A percentile compares a stretch with the other conserved stretches of the same genome.
Evolutionary conservation across 2,888 invertebrate genomes (phyloP).

Genomic region (Drosophila nr. fundita): DNA sequence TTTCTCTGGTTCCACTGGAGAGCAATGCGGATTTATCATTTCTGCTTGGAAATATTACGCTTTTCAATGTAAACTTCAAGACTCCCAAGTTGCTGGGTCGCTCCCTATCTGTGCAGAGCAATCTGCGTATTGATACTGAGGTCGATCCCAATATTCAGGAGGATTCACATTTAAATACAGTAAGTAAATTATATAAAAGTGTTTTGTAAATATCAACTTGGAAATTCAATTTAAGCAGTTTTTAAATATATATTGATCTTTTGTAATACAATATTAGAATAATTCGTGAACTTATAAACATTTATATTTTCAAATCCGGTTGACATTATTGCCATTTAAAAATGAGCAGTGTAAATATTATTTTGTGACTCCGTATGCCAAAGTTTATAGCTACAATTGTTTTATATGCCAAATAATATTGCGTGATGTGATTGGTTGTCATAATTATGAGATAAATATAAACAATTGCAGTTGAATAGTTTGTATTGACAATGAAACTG

Average conservation of each 20-base stretch:
- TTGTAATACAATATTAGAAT: not conserved
- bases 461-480: not conserved
- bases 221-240: not conserved
- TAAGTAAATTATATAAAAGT: conserved; percentile 40
- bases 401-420: not conserved
- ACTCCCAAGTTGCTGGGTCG: conserved; percentile 53
- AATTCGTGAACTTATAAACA: not conserved
- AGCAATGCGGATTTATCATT: conserved; percentile 59
- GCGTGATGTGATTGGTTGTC: not conserved
- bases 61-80: conserved; percentile 72
- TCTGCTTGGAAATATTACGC: conserved; percentile 64
- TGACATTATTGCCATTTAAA: not conserved
- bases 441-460: not conserved
- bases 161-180: conserved; percentile 79
- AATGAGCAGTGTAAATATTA: not conserved
- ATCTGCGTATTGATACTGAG: conserved; percentile 42
- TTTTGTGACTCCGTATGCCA: not conserved
- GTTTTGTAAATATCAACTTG: too few relatives aligned
- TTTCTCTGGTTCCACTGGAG: conserved; percentile 30
- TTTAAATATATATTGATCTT: not conserved
- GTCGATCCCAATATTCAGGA: conserved; percentile 80
- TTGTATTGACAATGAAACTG: not conserved
- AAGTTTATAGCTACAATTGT: not conserved
- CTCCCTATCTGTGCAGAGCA: conserved; percentile 31
- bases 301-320: not conserved